phyloP scores from a whole-genome alignment of 30 jellyfish, hydroid and myxozoan genomes.

The Phacellophora camtschatica region DNA sequence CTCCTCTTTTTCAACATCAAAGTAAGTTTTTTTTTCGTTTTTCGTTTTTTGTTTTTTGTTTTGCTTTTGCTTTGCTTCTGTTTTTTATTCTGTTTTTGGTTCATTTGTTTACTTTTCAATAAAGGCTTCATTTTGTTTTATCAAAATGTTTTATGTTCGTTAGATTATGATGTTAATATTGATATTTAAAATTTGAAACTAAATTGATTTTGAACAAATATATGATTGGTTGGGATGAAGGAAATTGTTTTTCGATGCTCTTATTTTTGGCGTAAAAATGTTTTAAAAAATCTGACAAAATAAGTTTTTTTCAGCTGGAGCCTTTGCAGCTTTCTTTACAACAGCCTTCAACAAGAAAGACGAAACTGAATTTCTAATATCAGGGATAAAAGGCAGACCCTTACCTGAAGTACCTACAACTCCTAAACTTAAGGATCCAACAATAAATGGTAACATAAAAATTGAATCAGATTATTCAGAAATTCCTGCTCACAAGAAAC shows the following conservation, averaged over 20 bases:
- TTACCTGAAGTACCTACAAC: constrained; percentile 84
- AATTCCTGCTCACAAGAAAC: constrained; percentile 33
- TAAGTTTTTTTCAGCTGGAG: constrained; percentile 80
- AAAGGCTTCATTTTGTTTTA: not conserved
- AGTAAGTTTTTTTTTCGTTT: constrained; percentile 26
- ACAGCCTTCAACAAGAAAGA: constrained; percentile 69
- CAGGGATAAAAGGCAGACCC: constrained; percentile 87
- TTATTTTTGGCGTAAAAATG: too few relatives aligned
- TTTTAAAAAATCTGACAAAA: too few relatives aligned
- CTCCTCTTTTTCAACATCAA: constrained; percentile 84
- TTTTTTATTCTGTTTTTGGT: not conserved
- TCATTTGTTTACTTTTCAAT: not conserved
- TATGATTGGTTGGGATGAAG: too few relatives aligned
- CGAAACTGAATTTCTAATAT: constrained; percentile 73
- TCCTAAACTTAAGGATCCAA: constrained; percentile 12
- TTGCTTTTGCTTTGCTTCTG: not conserved
- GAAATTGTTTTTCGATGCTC: too few relatives aligned
- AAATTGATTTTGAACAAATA: too few relatives aligned
- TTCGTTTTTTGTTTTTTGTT: not conserved
- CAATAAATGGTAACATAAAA: constrained; percentile 36
- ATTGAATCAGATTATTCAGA: constrained; percentile 60
- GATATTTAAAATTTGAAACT: not conserved
- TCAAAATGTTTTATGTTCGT: too few relatives aligned
- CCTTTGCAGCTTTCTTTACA: constrained; percentile 85
- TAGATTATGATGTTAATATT: too few relatives aligned